phyloP scores from a whole-genome alignment of 2,113 vertebrate genomes.

The Ceratotherium simum region DNA sequence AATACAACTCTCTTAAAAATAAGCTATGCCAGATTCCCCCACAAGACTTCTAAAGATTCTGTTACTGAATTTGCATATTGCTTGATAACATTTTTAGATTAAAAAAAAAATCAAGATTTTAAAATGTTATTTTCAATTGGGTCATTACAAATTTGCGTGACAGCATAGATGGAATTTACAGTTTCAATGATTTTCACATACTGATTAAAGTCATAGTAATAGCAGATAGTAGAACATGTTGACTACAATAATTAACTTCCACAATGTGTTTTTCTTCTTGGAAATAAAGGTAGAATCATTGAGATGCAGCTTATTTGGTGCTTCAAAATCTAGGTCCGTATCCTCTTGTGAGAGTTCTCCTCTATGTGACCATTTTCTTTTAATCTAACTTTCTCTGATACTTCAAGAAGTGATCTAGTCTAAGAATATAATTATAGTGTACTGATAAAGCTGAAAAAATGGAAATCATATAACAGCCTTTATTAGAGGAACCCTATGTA shows the following conservation, averaged over 20 bases:
- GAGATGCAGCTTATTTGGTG: not conserved
- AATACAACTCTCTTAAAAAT: conserved; percentile 82
- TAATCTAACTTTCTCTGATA: not conserved
- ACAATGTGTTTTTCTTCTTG: not conserved
- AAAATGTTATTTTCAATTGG: conserved; percentile 80
- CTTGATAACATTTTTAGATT: conserved; percentile 77
- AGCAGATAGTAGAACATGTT: not conserved
- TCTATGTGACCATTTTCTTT: not conserved
- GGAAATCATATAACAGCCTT: not conserved
- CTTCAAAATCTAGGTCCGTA: not conserved
- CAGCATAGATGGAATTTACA: conserved; percentile 17
- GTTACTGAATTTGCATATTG: conserved; percentile 71
- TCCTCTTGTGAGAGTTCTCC: not conserved
- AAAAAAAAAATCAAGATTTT: conserved; percentile 75
- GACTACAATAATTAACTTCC: conserved; percentile 48
- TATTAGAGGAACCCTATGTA: not conserved
- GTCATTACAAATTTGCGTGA: conserved; percentile 59
- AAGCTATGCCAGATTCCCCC: conserved; percentile 75
- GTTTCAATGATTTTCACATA: conserved; percentile 22
- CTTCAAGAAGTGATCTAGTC: not conserved
- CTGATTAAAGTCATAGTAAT: not conserved
- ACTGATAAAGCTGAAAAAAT: not conserved
- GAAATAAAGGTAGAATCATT: conserved; percentile 28
- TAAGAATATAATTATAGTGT: not conserved
- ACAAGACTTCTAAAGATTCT: conserved; percentile 75